Conservation (phyloP, 1,140 invertebrate species). For the Meloidogyne hapla region DNA sequence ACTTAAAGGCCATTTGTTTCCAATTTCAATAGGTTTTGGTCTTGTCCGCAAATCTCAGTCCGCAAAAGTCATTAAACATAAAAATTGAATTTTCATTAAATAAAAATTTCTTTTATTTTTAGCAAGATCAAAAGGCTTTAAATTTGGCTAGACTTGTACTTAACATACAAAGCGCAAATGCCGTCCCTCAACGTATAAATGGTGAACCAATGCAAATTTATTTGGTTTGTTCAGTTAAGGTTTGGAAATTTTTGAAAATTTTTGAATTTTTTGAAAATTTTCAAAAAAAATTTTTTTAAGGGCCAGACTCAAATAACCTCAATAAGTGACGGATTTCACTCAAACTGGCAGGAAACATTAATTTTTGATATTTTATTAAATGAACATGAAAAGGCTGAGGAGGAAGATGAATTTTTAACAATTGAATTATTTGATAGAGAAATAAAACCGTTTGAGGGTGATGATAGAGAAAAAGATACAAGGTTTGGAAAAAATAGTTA, state of each 20-base stretch:
- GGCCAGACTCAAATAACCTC: constrained; percentile 21
- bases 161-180: constrained; percentile 45
- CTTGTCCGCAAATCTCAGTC: not conserved
- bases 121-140: constrained; percentile 4
- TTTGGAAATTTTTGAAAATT: too few relatives aligned
- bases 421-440: constrained; percentile 40
- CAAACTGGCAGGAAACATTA: constrained; percentile 51
- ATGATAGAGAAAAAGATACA: too few relatives aligned
- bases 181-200: constrained; percentile 39
- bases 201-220: not conserved
- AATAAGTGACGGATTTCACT: constrained; percentile 35
- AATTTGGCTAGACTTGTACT: constrained; percentile 31
- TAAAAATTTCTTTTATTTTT: not conserved
- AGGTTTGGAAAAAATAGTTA: too few relatives aligned
- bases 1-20: too few relatives aligned
- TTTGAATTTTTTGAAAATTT: not conserved
- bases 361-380: constrained; percentile 32
- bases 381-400: too few relatives aligned
- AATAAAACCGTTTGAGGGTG: constrained; percentile 31
- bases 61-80: not conserved
- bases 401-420: constrained; percentile 21
- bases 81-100: not conserved
- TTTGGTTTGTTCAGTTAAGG: not conserved
- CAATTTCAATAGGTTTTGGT: not conserved
- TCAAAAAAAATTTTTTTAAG: constrained; percentile 24